Evolutionary conservation across 2,113 vertebrate species (phyloP), one percentile per base, ranked within the genome.

Genomic region (Gadus chalcogrammus): DNA sequence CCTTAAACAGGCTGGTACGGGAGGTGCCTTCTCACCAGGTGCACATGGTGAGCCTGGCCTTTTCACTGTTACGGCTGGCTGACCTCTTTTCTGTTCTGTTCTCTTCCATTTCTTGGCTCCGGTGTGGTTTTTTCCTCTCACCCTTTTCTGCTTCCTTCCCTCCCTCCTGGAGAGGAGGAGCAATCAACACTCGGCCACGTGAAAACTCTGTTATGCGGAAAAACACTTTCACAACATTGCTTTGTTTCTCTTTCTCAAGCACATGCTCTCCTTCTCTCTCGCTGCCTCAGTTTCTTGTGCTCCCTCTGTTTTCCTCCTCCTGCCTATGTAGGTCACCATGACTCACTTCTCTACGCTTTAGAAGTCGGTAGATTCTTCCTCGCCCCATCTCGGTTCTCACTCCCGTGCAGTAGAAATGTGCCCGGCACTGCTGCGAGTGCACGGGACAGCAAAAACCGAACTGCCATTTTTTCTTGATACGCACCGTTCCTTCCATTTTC

Each of bases 261-360:
- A 12, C 5, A 48, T 48, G 12, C 12, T 48, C 48, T 15, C 65
- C 8, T 20, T 67, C 13, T 22, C 18, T 27, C 22, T 22, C 48
- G 11, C 28, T 68, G 72, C 13, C 22, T 2, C 15, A 7, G 82
- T 84, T 79, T 87, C 87, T 87, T 82, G 85, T 79, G 70, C 80
- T 63, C 73, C 72, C 68, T 79, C 77, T 64, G 38, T 74, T 67
- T 18, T 70, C 64, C 55, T 61, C 48, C 76, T 77, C 55, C 82
- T 82, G 86, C 87, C 83, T 91, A 91, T 93, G 88, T 93, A 92
- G 91, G 91, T 92, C 91, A 91, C 79, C 84, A 87, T 92, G 88
- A 91, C 90, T 91, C 85, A 90, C 87, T 88, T 82, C 86, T 92
- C 89, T 90, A 91, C 87, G 82, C 84, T 91, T 91, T 88, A 86